A percentile compares a stretch with the other conserved stretches of the same genome.
These are phyloP conservation scores for Aegotheles bennettii DNA, from an alignment of 2,113 vertebrate genomes.

Conservation along the genomic window DNA sequence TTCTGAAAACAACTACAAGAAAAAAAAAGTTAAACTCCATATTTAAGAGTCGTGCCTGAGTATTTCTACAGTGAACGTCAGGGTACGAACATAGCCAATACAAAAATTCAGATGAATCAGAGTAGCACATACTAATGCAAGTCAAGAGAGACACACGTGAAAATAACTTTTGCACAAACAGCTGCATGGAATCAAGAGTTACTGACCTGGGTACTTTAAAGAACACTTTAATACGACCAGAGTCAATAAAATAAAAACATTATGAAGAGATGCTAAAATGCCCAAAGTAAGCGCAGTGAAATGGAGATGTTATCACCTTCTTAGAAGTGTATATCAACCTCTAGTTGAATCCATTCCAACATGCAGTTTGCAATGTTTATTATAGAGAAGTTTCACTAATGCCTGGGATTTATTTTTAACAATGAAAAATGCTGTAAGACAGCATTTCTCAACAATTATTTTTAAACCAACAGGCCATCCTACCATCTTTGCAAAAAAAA, in stretches of 20 bases:
- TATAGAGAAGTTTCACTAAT: neutral
- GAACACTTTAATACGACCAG: neutral
- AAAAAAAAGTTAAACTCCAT: neutral
- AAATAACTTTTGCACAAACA: neutral
- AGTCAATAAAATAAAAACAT: neutral
- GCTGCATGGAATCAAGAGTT: neutral
- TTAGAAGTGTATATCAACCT: neutral
- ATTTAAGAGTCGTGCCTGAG: neutral
- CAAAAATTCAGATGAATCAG: neutral
- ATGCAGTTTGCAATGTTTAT: neutral
- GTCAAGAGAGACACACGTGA: neutral
- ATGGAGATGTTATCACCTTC: neutral
- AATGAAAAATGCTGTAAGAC: neutral
- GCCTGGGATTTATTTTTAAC: neutral
- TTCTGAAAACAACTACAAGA: constrained; percentile 92
- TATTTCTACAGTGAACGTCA: neutral
- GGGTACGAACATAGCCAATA: neutral
- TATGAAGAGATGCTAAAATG: neutral
- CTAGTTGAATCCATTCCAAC: neutral
- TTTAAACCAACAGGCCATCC: neutral
- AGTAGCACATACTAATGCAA: neutral
- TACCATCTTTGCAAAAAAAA: neutral
- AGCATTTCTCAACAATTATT: neutral
- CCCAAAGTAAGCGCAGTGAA: neutral
- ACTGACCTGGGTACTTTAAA: neutral